Percentiles rank a stretch among this genome's conserved stretches.
Conservation (phyloP, 2,888 invertebrate genomes). For the Eudemis profundana region DNA sequence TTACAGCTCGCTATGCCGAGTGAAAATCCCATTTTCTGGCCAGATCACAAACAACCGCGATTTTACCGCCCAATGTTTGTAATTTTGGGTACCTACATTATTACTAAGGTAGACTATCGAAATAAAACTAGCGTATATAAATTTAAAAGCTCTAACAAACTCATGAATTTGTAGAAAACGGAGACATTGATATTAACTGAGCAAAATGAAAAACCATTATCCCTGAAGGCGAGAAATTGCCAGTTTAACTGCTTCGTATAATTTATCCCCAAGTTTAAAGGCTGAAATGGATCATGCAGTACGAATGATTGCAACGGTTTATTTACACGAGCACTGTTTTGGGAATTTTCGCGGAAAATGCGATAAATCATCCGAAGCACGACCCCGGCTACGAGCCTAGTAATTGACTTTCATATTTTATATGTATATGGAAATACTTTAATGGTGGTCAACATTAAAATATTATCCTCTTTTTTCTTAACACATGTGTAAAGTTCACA, state of each 20-base stretch:
- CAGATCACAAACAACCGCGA: no score
- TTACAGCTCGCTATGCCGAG: no score
- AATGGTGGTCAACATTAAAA: slow-evolving; percentile 2
- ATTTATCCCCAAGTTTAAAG: slow-evolving; percentile 33
- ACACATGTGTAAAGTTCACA: background rate
- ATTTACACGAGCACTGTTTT: slow-evolving; percentile 34
- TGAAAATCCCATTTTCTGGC: no score
- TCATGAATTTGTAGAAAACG: no score
- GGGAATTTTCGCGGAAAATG: slow-evolving; percentile 37
- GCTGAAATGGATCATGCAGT: slow-evolving; percentile 29
- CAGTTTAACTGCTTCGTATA: slow-evolving; percentile 22
- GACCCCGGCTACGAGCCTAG: slow-evolving; percentile 20
- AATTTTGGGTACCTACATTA: no score
- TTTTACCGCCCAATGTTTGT: no score
- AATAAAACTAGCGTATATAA: no score
- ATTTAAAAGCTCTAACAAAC: no score
- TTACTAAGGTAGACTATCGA: no score
- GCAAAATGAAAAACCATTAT: slow-evolving; percentile 1
- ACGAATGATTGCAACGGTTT: slow-evolving; percentile 37
- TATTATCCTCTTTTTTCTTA: background rate
- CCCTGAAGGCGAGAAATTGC: slow-evolving; percentile 1
- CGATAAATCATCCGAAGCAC: slow-evolving; percentile 54
- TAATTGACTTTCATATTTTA: slow-evolving; percentile 41
- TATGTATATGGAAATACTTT: slow-evolving; percentile 25
- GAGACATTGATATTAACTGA: background rate